Conservation (phyloP, 2,113 vertebrate species). For the Pygoscelis antarcticus region DNA sequence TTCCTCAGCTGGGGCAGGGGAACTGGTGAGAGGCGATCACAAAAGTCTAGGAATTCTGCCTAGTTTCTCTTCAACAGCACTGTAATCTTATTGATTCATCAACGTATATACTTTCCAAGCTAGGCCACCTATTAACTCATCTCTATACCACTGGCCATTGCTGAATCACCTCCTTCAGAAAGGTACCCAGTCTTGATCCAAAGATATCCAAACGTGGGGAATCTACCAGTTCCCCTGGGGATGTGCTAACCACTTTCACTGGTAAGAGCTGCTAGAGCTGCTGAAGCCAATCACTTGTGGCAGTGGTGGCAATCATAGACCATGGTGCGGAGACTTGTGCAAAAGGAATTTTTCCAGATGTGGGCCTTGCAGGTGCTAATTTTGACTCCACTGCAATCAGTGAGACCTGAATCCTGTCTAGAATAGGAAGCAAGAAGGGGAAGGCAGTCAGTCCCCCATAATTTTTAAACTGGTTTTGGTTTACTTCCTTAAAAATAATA, state of each 20-base stretch:
- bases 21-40: not conserved
- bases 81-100: not conserved
- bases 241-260: not conserved
- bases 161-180: not conserved
- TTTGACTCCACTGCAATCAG: not conserved
- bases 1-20: not conserved
- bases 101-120: accelerated
- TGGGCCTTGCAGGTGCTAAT: not conserved
- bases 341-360: not conserved
- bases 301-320: not conserved
- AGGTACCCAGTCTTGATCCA: not conserved
- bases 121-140: not conserved
- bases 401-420: not conserved
- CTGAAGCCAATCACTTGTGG: not conserved
- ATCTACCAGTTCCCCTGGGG: not conserved
- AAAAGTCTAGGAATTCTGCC: not conserved
- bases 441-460: not conserved
- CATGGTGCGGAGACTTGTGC: not conserved
- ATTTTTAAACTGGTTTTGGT: not conserved
- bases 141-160: not conserved
- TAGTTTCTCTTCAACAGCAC: not conserved
- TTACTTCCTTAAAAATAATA: not conserved
- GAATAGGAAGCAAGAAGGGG: not conserved
- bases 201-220: not conserved
- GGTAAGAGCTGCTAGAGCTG: not conserved